A percentile compares a stretch with the other conserved stretches of the same genome.
Conservation (phyloP, 2,797 vertebrate species). For the Poliocrania exsul region DNA sequence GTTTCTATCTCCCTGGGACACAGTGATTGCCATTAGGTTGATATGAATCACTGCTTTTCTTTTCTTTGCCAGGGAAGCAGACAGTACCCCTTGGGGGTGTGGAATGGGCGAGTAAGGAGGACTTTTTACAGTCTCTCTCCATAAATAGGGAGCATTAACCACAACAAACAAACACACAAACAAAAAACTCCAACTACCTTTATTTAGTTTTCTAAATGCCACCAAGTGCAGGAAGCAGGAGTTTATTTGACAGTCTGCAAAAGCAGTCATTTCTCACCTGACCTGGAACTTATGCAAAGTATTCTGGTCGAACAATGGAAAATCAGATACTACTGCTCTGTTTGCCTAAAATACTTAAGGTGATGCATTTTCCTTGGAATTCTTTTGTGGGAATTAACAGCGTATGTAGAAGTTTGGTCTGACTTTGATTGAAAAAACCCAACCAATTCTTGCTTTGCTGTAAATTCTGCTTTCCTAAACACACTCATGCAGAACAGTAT, state of each 20-base stretch:
- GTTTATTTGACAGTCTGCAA: neutral
- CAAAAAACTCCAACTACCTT: too few relatives aligned
- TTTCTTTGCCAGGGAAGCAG: neutral
- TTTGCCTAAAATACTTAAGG: neutral
- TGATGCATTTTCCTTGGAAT: neutral
- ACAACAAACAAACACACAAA: neutral
- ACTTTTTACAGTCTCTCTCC: neutral
- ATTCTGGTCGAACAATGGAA: neutral
- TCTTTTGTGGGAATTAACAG: neutral
- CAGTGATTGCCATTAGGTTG: neutral
- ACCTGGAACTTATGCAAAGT: neutral
- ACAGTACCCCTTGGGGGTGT: neutral
- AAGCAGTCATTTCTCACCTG: neutral
- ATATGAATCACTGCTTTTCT: neutral
- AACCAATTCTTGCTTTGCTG: neutral
- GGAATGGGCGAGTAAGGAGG: neutral
- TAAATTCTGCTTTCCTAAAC: neutral
- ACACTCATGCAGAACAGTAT: neutral
- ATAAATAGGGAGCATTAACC: neutral
- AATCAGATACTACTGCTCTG: neutral
- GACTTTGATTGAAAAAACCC: neutral
- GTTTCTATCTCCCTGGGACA: neutral
- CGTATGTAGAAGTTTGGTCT: neutral
- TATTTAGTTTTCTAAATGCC: neutral
- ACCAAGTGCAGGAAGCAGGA: neutral